Evolutionary conservation across 2,113 vertebrate genomes (phyloP).

Genomic region (Lagopus muta): DNA sequence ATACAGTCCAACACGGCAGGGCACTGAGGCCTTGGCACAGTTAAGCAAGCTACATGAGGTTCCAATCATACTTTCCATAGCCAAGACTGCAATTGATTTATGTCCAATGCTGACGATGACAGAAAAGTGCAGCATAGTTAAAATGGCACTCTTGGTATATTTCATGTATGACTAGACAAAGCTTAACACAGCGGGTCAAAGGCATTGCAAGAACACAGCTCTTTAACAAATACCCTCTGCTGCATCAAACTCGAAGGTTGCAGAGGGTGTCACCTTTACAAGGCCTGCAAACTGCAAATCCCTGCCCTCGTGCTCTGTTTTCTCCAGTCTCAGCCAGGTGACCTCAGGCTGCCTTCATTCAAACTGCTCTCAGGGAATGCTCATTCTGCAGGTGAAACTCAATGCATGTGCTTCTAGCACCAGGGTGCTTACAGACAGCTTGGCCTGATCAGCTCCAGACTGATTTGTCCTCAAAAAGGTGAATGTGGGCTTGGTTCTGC

Average conservation of each 20-base stretch:
- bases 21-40: constrained; percentile 3
- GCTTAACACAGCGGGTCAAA: background rate
- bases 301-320: background rate
- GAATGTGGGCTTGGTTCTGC: rapidly evolving
- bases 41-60: constrained; percentile 18
- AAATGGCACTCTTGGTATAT: background rate
- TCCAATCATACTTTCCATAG: constrained; percentile 20
- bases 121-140: constrained; percentile 17
- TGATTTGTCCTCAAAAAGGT: background rate
- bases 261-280: rapidly evolving
- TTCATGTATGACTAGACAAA: background rate
- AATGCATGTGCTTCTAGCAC: rapidly evolving
- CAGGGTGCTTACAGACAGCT: background rate
- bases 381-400: background rate
- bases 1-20: background rate
- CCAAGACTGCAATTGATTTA: constrained; percentile 29
- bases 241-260: background rate
- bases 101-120: constrained; percentile 7
- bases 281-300: background rate
- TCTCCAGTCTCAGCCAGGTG: background rate
- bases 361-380: rapidly evolving
- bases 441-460: rapidly evolving
- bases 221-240: background rate
- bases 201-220: background rate
- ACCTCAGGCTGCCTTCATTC: background rate